Percentiles rank a stretch among this genome's conserved stretches.
Evolutionary conservation across 1,140 invertebrate genomes (phyloP).

Genomic region (Ceratina australensis): DNA sequence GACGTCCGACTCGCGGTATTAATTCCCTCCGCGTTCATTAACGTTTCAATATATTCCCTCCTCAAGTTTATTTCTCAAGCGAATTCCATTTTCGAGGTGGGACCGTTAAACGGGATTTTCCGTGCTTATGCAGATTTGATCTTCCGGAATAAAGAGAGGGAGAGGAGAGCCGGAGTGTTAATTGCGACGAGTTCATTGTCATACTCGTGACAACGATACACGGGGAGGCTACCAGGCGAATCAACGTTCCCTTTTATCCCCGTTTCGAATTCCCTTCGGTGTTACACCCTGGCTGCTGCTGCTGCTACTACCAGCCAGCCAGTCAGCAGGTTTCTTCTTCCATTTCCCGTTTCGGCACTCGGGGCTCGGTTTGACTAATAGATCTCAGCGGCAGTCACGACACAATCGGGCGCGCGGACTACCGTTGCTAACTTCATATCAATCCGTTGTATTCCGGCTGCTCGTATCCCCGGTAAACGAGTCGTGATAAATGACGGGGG

Average conservation of each 20-base stretch:
- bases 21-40: conserved; percentile 53
- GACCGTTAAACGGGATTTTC: conserved; percentile 7
- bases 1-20: conserved; percentile 70
- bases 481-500: conserved; percentile 71
- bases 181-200: conserved; percentile 37
- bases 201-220: conserved; percentile 21
- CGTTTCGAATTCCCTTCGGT: conserved; percentile 8
- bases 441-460: conserved; percentile 65
- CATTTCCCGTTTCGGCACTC: conserved; percentile 17
- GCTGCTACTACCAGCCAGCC: too few species aligned
- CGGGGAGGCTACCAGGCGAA: background rate
- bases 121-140: conserved; percentile 34
- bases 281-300: background rate
- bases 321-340: conserved; percentile 18
- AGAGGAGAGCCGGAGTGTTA: conserved; percentile 23
- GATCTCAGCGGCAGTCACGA: conserved; percentile 71
- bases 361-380: conserved; percentile 71
- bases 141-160: background rate
- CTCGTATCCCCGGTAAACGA: conserved; percentile 64
- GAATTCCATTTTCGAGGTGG: background rate
- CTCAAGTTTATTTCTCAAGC: too few species aligned
- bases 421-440: conserved; percentile 75
- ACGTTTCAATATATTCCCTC: background rate
- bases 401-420: conserved; percentile 73
- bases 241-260: conserved; percentile 32